Percentiles rank a stretch among this genome's conserved stretches.
These are phyloP conservation scores for Palythoa grandis DNA, from an alignment of 92 coral and sea anemone genomes.

Conservation along the genomic window DNA sequence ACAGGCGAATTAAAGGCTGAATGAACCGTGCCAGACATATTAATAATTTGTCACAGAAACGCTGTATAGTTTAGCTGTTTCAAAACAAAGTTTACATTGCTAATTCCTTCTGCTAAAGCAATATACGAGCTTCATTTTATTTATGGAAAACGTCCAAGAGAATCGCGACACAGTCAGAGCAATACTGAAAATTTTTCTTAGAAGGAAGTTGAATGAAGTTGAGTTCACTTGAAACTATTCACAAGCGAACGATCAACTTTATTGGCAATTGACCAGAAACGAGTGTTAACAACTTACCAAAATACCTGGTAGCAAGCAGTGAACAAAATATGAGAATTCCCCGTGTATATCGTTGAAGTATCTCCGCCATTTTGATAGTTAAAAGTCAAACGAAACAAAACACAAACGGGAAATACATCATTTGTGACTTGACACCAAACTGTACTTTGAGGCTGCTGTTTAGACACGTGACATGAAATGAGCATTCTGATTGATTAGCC, in stretches of 20 bases:
- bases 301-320: conserved; percentile 8
- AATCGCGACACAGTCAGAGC: neutral
- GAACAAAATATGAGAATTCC: conserved; percentile 1
- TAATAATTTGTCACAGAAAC: neutral
- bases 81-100: neutral
- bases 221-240: neutral
- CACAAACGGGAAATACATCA: conserved; percentile 36
- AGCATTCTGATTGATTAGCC: conserved; percentile 38
- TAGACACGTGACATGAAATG: conserved; percentile 46
- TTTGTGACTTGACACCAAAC: conserved; percentile 6
- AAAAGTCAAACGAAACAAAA: conserved; percentile 31
- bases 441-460: conserved; percentile 17
- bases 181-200: neutral
- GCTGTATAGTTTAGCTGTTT: neutral
- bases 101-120: neutral
- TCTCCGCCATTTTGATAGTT: conserved; percentile 29
- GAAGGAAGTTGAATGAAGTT: neutral
- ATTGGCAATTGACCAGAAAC: conserved; percentile 4
- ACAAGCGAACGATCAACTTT: neutral
- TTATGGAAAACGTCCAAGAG: conserved; percentile 13
- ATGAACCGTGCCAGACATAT: neutral
- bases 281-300: conserved; percentile 19
- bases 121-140: neutral
- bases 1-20: conserved; percentile 13
- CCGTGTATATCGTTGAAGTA: neutral